Percentiles rank a stretch among this genome's conserved stretches.
phyloP scores from a whole-genome alignment of 2,113 vertebrate genomes.

The Melanerpes formicivorus region DNA sequence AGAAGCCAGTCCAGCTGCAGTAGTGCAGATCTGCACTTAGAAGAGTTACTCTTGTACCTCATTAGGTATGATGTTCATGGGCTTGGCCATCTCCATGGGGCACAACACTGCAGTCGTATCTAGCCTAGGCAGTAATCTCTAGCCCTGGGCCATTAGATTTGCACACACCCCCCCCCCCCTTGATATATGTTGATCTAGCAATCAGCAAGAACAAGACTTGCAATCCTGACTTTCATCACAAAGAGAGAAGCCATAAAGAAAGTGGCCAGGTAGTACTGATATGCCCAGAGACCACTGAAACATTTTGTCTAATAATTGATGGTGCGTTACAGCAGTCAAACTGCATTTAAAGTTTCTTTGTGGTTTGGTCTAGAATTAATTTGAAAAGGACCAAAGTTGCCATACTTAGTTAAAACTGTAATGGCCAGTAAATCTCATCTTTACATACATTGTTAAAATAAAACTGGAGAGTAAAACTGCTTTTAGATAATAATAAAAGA shows the following conservation, averaged over 20 bases:
- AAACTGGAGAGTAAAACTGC: not conserved
- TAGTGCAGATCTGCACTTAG: not conserved
- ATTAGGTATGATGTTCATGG: not conserved
- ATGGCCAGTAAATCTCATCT: not conserved
- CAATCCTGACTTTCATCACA: not conserved
- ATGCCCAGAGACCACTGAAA: rapidly evolving
- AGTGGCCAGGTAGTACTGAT: not conserved
- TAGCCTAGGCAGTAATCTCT: not conserved
- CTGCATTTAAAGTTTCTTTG: not conserved
- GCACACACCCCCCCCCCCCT: not conserved
- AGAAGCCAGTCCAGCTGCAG: not conserved
- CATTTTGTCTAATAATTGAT: not conserved
- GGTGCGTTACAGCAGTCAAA: not conserved
- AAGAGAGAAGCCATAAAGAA: not conserved
- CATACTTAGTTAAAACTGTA: not conserved
- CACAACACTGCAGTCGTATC: not conserved
- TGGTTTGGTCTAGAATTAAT: not conserved
- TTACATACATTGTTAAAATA: not conserved
- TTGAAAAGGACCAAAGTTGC: not conserved
- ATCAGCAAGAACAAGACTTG: not conserved
- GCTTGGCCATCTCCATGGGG: not conserved
- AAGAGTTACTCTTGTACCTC: not conserved
- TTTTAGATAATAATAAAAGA: not conserved
- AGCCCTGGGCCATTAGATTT: not conserved
- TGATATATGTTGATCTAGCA: not conserved